A percentile compares a stretch with the other conserved stretches of the same genome.
These are phyloP conservation scores for Drosophila phalerata DNA, from an alignment of 2,888 invertebrate genomes.

Conservation along the genomic window DNA sequence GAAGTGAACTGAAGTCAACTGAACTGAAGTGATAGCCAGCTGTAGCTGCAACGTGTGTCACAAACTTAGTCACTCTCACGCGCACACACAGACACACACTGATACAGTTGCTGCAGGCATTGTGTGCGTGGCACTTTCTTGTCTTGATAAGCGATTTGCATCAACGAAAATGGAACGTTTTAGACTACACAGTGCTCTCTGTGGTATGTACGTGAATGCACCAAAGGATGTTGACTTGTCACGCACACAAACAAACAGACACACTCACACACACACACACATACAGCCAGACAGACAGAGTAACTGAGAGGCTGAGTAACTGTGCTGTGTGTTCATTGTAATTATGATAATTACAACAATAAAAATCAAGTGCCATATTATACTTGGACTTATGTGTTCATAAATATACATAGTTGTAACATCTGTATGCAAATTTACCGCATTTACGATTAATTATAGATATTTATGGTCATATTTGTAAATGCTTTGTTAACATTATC, in stretches of 20 bases:
- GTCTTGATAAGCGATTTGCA: constrained; percentile 74
- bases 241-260: constrained; percentile 29
- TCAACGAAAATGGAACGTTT: constrained; percentile 78
- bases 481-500: constrained; percentile 34
- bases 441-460: constrained; percentile 32
- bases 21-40: constrained; percentile 64
- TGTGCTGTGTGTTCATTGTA: constrained; percentile 37
- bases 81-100: constrained; percentile 29
- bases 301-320: constrained; percentile 11
- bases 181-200: constrained; percentile 50
- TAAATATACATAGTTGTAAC: constrained; percentile 17
- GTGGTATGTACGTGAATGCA: constrained; percentile 75
- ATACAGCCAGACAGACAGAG: constrained; percentile 6
- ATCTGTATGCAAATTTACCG: constrained; percentile 32
- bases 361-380: constrained; percentile 37
- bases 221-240: constrained; percentile 83
- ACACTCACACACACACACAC: constrained; percentile 20
- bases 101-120: constrained; percentile 2
- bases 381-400: constrained; percentile 21
- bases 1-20: constrained; percentile 57
- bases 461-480: constrained; percentile 40
- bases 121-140: constrained; percentile 59
- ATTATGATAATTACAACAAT: constrained; percentile 65
- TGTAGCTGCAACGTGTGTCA: constrained; percentile 64
- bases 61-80: constrained; percentile 57